phyloP scores from a whole-genome alignment of 2,113 vertebrate species.

The Kryptolebias marmoratus region DNA sequence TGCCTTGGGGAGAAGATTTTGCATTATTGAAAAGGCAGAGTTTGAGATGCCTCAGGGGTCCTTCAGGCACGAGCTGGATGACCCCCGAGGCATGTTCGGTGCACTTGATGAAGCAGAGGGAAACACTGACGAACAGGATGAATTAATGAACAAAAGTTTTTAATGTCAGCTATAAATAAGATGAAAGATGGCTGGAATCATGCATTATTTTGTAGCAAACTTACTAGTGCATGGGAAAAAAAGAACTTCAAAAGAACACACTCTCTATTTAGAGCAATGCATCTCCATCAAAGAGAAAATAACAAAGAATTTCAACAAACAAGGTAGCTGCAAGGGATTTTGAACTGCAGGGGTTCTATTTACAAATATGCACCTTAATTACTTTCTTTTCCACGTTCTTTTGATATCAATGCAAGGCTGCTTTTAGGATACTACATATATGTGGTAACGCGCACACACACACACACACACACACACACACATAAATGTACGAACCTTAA shows the following conservation, averaged over 20 bases:
- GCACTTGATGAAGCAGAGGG: constrained; percentile 63
- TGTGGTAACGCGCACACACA: constrained; percentile 18
- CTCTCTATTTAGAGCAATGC: constrained; percentile 62
- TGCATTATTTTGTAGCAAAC: constrained; percentile 68
- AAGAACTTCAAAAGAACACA: constrained; percentile 72
- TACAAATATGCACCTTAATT: constrained; percentile 67
- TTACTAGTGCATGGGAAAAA: constrained; percentile 49
- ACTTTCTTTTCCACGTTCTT: constrained; percentile 51
- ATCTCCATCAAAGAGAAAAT: constrained; percentile 72
- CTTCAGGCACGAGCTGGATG: constrained; percentile 69
- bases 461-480: constrained; percentile 21
- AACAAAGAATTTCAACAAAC: constrained; percentile 69
- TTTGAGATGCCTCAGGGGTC: constrained; percentile 71
- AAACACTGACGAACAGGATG: constrained; percentile 66
- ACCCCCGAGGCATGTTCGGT: constrained; percentile 67
- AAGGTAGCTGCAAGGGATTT: constrained; percentile 68
- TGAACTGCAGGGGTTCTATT: constrained; percentile 62
- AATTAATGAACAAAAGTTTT: constrained; percentile 72
- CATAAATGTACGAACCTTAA: constrained; percentile 89
- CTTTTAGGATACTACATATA: constrained; percentile 39
- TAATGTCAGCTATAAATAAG: constrained; percentile 77
- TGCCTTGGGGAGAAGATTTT: constrained; percentile 70
- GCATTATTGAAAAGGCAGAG: constrained; percentile 78
- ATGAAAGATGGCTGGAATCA: constrained; percentile 78
- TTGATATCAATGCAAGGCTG: constrained; percentile 45